Evolutionary conservation across 1,140 invertebrate genomes (phyloP), one percentile per base, ranked within the genome.

Genomic region (Orchestia grillus): DNA sequence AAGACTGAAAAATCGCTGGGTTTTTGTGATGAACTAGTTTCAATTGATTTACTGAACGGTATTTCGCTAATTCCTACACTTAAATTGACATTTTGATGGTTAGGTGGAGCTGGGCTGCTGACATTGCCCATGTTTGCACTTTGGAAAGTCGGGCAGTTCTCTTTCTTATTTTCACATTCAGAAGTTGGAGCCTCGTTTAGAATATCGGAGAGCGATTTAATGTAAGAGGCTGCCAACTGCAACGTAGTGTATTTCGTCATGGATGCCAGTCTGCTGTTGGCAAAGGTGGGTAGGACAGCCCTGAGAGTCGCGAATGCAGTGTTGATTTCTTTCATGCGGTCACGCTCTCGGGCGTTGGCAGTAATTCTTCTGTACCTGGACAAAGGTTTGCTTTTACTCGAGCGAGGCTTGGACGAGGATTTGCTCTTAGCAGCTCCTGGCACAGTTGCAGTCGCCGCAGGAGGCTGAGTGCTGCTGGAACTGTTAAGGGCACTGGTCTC

Each of bases 321-420:
- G 97, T 99, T 99, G 96, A 99, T 99, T 97, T 99, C 98, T 92
- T 98, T 97, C 99, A 99, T 99, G 77, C 99, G 97, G 95, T 98
- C 98, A 41, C 99, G 97, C 97, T 99, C 99, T 11, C 99, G 97
- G 0, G 98, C 98, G 97, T 99, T 99, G 0, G 99, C 99, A 0
- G 98, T 99, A 97, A 98, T 98, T 96, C 99, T 98, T 42, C 99
- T 97, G 97, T 99, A 99, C 97, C 99, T 99, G 97, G 98, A 99
- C 96, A 99, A 97, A 0, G 99, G 98, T 94, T 94, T 94, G 36
- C 92, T 94, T 94, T 94, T 94, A 45, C 23, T 94, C 43, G 44
- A 44, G 36, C 44, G 43, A 40, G 92, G 43, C 36, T 94, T 94
- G 92, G 92, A 94, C 40, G 43, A 45, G 44, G 92, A 94, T 94